These are phyloP conservation scores for Mycogona germanica DNA, from an alignment of 2,888 invertebrate genomes.

Conservation along the genomic window DNA sequence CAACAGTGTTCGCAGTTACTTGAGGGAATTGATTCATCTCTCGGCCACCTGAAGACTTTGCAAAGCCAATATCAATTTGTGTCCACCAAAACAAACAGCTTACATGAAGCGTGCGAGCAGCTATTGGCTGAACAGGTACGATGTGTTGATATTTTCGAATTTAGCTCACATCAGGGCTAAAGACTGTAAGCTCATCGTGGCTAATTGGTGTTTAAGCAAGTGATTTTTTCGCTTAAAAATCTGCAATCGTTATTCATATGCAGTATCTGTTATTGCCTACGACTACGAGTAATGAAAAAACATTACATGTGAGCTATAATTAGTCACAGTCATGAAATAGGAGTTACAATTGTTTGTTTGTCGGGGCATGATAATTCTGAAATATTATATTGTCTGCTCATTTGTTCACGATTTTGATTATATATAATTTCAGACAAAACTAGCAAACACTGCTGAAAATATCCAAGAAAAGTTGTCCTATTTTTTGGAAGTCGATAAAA, in stretches of 20 bases:
- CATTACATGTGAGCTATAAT: no score
- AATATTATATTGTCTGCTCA: no score
- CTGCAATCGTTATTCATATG: no score
- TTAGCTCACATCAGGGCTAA: no score
- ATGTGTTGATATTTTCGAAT: slow-evolving; percentile 12
- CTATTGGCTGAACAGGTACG: slow-evolving; percentile 63
- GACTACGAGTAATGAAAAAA: no score
- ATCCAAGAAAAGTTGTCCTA: slow-evolving; percentile 68
- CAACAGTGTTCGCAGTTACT: slow-evolving; percentile 55
- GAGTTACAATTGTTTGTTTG: no score
- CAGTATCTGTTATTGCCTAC: no score
- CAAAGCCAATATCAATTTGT: slow-evolving; percentile 71
- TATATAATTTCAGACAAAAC: slow-evolving; percentile 45
- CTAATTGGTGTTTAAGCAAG: no score
- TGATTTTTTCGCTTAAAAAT: no score
- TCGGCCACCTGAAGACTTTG: slow-evolving; percentile 56
- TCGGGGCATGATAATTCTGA: no score
- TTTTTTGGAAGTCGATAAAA: slow-evolving; percentile 69
- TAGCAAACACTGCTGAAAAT: slow-evolving; percentile 64
- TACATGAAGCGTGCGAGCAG: slow-evolving; percentile 85
- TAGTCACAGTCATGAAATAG: no score
- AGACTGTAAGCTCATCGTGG: no score
- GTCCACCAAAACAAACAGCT: slow-evolving; percentile 79
- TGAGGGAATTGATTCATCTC: slow-evolving; percentile 52
- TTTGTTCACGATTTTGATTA: background rate